Conservation (phyloP, 2,888 invertebrate species). For the Brassicogethes aeneus region DNA sequence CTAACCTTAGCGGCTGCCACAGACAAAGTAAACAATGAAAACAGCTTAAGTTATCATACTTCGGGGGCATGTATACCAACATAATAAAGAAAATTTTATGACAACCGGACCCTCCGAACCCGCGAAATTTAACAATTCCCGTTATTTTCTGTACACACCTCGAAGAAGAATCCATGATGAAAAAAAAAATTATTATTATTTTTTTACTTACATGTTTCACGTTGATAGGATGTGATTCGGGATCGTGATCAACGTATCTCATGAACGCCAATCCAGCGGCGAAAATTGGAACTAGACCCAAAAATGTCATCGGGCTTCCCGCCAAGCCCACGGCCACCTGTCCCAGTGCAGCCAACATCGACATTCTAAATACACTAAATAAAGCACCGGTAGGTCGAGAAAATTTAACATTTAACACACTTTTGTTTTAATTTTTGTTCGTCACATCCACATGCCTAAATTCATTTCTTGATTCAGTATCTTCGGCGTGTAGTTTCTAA, state of each 20-base stretch:
- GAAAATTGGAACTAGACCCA: constrained; percentile 71
- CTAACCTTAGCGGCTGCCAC: too few species aligned
- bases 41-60: too few species aligned
- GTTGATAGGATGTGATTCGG: constrained; percentile 69
- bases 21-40: too few species aligned
- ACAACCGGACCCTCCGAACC: too few species aligned
- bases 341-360: constrained; percentile 42
- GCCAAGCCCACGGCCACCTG: constrained; percentile 36
- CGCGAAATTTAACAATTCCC: too few species aligned
- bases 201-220: constrained; percentile 62
- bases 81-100: too few species aligned
- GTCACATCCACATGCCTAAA: constrained; percentile 58
- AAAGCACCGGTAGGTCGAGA: neutral
- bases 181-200: too few species aligned
- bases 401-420: neutral
- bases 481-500: constrained; percentile 65
- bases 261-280: constrained; percentile 73
- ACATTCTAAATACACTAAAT: constrained; percentile 34
- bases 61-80: too few species aligned
- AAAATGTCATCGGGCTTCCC: constrained; percentile 48
- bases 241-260: constrained; percentile 73
- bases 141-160: too few species aligned
- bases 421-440: neutral
- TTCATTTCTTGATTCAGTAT: constrained; percentile 53
- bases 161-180: too few species aligned